phyloP scores from a whole-genome alignment of 2,797 vertebrate genomes.

The Propithecus perrieri region DNA sequence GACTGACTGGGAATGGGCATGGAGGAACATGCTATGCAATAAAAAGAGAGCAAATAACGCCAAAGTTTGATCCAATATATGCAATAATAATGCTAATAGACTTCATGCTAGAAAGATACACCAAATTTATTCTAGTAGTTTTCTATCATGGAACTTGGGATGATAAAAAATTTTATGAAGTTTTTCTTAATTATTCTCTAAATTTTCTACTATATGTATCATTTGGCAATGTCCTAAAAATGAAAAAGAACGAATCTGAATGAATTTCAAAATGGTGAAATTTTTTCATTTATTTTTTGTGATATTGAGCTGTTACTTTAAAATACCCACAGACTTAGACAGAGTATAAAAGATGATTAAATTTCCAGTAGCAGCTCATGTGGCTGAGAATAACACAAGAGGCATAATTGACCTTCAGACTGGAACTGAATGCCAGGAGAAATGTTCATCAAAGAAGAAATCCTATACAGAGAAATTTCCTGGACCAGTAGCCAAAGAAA shows the following conservation, averaged over 20 bases:
- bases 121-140: background rate
- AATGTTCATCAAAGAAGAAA: conserved; percentile 60
- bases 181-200: background rate
- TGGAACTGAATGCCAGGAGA: conserved; percentile 54
- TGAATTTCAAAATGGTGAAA: background rate
- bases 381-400: conserved; percentile 54
- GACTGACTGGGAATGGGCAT: background rate
- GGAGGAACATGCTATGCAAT: background rate
- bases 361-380: conserved; percentile 49
- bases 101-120: background rate
- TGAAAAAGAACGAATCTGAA: background rate
- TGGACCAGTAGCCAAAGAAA: conserved; percentile 17
- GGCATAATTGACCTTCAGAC: conserved; percentile 64
- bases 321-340: conserved; percentile 37
- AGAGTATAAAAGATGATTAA: conserved; percentile 64
- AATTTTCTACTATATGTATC: background rate
- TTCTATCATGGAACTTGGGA: background rate
- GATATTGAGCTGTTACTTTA: conserved; percentile 40
- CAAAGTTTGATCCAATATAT: background rate
- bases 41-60: background rate
- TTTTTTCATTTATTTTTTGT: background rate
- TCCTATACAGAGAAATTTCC: conserved; percentile 32
- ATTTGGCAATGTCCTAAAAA: background rate
- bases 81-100: background rate
- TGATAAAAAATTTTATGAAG: background rate